These are phyloP conservation scores for Seladonia tumulorum DNA, from an alignment of 2,888 invertebrate species.

Conservation along the genomic window DNA sequence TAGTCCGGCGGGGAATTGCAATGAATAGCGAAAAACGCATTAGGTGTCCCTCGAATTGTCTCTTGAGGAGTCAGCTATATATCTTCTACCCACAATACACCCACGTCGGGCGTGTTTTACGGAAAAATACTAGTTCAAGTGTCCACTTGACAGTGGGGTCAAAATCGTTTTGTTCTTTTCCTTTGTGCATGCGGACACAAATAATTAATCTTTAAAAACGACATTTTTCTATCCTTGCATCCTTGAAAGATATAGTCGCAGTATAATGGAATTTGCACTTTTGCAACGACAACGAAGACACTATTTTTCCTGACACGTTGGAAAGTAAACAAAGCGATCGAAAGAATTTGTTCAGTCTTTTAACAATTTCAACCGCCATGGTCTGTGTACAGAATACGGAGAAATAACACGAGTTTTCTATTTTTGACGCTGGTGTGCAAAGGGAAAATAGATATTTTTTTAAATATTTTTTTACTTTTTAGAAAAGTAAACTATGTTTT, in stretches of 20 bases:
- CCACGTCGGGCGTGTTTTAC: not conserved
- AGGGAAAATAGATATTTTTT: too few species aligned
- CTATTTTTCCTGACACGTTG: not conserved
- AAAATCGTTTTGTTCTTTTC: not conserved
- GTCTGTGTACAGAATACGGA: too few species aligned
- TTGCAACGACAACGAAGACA: not conserved
- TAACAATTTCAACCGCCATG: too few species aligned
- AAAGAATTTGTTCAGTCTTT: too few species aligned
- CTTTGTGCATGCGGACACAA: not conserved
- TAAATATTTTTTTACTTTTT: too few species aligned
- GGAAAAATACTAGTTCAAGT: not conserved
- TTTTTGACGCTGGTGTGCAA: too few species aligned
- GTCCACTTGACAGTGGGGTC: not conserved
- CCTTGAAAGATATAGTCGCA: not conserved
- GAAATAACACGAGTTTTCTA: too few species aligned
- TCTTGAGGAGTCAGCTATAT: not conserved
- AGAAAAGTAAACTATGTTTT: too few species aligned
- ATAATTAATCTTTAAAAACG: not conserved
- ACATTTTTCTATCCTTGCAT: not conserved
- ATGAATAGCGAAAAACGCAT: not conserved
- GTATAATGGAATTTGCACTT: not conserved
- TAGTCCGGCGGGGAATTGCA: not conserved
- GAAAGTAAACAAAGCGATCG: too few species aligned
- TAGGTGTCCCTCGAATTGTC: not conserved
- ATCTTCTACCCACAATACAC: conserved; percentile 4